These are phyloP conservation scores for Physella acuta DNA, from an alignment of 1,140 invertebrate genomes.

Conservation along the genomic window DNA sequence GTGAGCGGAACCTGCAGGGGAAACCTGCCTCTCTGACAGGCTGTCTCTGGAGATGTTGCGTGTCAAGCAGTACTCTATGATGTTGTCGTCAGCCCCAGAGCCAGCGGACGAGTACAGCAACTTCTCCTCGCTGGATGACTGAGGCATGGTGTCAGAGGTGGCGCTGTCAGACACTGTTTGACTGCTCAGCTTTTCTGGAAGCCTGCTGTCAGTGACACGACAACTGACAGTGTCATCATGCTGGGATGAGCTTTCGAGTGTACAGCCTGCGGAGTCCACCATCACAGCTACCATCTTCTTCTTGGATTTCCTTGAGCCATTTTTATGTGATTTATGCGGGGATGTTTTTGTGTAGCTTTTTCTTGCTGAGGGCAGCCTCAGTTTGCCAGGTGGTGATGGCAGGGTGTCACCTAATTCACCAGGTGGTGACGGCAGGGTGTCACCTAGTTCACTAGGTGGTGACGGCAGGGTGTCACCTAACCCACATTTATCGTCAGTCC, in stretches of 20 bases:
- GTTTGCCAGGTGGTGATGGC: neutral
- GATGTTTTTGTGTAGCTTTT: neutral
- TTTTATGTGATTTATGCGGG: neutral
- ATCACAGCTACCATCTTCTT: neutral
- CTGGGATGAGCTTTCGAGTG: neutral
- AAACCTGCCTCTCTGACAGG: neutral
- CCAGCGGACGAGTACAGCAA: no score
- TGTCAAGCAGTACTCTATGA: slow-evolving; percentile 2
- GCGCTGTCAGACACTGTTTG: neutral
- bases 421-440: neutral
- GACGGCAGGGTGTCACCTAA: neutral
- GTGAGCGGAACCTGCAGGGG: neutral
- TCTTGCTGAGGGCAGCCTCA: neutral
- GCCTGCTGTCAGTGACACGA: neutral
- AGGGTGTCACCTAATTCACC: neutral
- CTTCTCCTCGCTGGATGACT: neutral
- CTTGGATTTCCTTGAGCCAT: neutral
- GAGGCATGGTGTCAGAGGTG: neutral
- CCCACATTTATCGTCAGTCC: neutral
- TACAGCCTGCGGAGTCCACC: neutral
- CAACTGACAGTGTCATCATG: neutral
- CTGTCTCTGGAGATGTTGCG: neutral
- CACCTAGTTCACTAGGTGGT: neutral
- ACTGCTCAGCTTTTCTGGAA: neutral
- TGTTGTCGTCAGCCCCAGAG: neutral